Evolutionary conservation across 2,797 vertebrate genomes (phyloP).

Genomic region (Bucorvus abyssinicus): DNA sequence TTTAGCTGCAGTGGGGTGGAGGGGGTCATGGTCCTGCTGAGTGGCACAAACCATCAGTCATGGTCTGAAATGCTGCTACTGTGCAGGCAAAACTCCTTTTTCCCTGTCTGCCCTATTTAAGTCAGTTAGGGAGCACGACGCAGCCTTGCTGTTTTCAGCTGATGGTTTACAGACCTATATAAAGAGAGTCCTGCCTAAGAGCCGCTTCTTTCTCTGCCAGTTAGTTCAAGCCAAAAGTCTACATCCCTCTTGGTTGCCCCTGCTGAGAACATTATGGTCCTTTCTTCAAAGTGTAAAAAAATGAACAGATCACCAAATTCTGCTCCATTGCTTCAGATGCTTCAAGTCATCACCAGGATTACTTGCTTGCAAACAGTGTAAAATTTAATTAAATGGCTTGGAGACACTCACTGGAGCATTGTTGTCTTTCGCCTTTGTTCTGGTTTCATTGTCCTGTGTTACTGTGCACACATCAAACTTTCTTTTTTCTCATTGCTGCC

Average conservation of each 20-base stretch:
- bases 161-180: background rate
- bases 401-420: background rate
- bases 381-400: slow-evolving; percentile 27
- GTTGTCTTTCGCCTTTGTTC: background rate
- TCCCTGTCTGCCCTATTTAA: background rate
- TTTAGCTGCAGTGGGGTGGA: background rate
- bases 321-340: background rate
- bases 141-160: background rate
- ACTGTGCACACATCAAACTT: background rate
- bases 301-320: background rate
- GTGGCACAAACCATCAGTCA: background rate
- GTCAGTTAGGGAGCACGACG: background rate
- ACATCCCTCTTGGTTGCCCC: background rate
- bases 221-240: background rate
- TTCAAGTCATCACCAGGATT: background rate
- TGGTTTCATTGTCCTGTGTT: background rate
- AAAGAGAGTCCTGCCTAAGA: background rate
- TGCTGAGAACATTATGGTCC: background rate
- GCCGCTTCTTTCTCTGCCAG: background rate
- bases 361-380: background rate
- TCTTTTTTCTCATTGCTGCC: background rate
- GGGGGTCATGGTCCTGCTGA: background rate
- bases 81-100: background rate
- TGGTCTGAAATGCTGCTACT: background rate
- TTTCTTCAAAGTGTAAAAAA: background rate